phyloP scores from a whole-genome alignment of 2,113 vertebrate genomes.

The Misgurnus mizolepis region DNA sequence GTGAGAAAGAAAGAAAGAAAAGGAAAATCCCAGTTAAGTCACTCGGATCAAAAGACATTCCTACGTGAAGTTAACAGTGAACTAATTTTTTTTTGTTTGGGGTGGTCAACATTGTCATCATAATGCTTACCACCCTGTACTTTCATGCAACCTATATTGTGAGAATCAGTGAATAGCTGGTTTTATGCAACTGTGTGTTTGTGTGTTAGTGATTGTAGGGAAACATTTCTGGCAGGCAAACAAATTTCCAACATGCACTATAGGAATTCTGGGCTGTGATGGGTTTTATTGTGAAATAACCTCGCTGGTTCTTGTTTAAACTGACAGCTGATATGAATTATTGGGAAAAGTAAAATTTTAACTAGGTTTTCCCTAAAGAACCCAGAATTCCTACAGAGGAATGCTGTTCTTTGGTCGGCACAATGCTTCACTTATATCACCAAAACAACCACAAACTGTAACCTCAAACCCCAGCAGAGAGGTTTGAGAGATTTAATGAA shows the following conservation, averaged over 20 bases:
- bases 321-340: background rate
- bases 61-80: background rate
- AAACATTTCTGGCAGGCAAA: slow-evolving; percentile 71
- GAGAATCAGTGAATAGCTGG: slow-evolving; percentile 41
- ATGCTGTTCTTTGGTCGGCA: slow-evolving; percentile 73
- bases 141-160: slow-evolving; percentile 51
- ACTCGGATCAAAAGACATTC: background rate
- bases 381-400: slow-evolving; percentile 80
- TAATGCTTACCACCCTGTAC: slow-evolving; percentile 38
- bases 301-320: slow-evolving; percentile 9
- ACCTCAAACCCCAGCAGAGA: slow-evolving; percentile 67
- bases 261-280: slow-evolving; percentile 76
- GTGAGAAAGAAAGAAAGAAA: slow-evolving; percentile 34
- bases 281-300: background rate
- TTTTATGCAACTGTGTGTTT: slow-evolving; percentile 45
- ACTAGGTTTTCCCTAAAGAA: slow-evolving; percentile 24
- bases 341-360: background rate
- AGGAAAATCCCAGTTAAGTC: slow-evolving; percentile 17
- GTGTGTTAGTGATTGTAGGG: slow-evolving; percentile 48
- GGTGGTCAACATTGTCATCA: slow-evolving; percentile 20
- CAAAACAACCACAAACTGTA: slow-evolving; percentile 69
- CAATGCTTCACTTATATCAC: slow-evolving; percentile 66
- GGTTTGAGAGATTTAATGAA: slow-evolving; percentile 59
- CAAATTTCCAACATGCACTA: slow-evolving; percentile 76
- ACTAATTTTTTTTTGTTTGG: slow-evolving; percentile 3